Evolutionary conservation across 2,888 invertebrate species (phyloP), one percentile per base, ranked within the genome.

Genomic region (Dynastes maya): DNA sequence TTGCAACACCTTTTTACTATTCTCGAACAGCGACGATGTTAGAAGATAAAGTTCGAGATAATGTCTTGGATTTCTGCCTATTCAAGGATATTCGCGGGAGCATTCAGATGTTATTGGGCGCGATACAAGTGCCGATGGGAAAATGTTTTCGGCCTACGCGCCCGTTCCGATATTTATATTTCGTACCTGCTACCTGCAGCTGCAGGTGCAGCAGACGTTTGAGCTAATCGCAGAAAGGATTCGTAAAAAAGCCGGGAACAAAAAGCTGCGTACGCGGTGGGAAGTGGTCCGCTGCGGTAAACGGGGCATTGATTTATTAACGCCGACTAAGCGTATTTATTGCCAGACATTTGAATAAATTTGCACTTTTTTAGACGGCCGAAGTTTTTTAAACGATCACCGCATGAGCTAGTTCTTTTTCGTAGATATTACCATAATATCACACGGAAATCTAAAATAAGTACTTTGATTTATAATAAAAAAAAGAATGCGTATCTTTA

Each of bases 131-230:
- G 37, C 37, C 58, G 55, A 71, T 71, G 58, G 37, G 71, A 71
- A 58, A 79, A 82, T 79, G 79, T 76, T 77, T 76, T 68, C 79
- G 71, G 67, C 82, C 82, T 78, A 82, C 82, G 74, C 82, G 16
- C 61, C 68, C 58, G 71, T 37, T 58, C 71, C 27, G 37, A 71
- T 71, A 71, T 71, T 37, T 58, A 71, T 71, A 58, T 55, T 71
- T 71, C 55, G 71, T 71, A 16, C 71, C 55, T 16, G 22, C 71
- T 71, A 71, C 55, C 71, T 71, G 32, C 32, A 37, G 32, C 8
- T 71, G 37, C 55, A 71, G 40, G 58, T 71, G 71, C 58, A 37
- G 58, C 22, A 55, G 16, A 22, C 55, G 32, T 55, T 58, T 8
- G 40, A 58, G 37, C 32, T 13, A 13, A 58, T 53, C n/a, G 58